These are phyloP conservation scores for Acronicta aceris DNA, from an alignment of 2,888 invertebrate genomes.

Conservation along the genomic window DNA sequence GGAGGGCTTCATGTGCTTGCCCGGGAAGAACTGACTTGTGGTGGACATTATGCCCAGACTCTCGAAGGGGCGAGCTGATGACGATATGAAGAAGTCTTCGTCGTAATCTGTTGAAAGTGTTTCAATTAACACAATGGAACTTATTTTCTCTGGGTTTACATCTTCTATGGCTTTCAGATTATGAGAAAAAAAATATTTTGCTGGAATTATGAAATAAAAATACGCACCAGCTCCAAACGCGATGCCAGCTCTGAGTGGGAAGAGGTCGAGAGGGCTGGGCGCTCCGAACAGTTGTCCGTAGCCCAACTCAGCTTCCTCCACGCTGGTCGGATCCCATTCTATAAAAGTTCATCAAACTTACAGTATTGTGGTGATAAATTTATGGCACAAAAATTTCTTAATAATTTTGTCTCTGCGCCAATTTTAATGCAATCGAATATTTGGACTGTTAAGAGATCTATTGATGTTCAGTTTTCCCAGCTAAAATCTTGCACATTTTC, in stretches of 20 bases:
- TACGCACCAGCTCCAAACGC: constrained; percentile 74
- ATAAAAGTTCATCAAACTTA: constrained; percentile 6
- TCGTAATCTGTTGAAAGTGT: constrained; percentile 81
- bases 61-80: constrained; percentile 93
- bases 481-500: no score
- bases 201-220: not conserved
- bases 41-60: constrained; percentile 86
- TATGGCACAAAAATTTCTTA: no score
- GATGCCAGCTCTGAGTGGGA: constrained; percentile 76
- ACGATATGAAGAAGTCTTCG: constrained; percentile 93
- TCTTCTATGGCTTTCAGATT: no score
- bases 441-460: no score
- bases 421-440: no score
- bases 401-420: no score
- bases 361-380: no score
- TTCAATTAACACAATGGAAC: not conserved
- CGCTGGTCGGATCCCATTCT: constrained; percentile 84
- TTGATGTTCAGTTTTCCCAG: no score
- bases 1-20: constrained; percentile 81
- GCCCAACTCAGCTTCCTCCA: constrained; percentile 82
- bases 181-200: not conserved
- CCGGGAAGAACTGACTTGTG: constrained; percentile 93
- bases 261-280: constrained; percentile 73
- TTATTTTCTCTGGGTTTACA: no score
- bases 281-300: constrained; percentile 83